Conservation (phyloP, 2,888 invertebrate species). For the Rosalia funebris region DNA sequence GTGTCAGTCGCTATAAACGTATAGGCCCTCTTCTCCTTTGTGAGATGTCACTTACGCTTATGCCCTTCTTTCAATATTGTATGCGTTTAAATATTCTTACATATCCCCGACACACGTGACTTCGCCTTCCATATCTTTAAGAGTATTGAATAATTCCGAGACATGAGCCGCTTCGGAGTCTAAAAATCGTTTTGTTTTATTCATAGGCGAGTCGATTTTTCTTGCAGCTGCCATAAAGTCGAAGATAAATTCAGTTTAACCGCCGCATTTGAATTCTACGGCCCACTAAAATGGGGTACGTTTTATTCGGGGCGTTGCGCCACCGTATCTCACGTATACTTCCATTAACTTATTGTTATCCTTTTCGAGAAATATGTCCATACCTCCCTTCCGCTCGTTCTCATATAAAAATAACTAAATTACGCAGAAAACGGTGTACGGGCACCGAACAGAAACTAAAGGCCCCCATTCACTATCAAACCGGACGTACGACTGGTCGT, state of each 20-base stretch:
- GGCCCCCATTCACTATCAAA: no score
- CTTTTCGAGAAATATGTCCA: slow-evolving; percentile 24
- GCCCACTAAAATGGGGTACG: slow-evolving; percentile 47
- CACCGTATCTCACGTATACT: slow-evolving; percentile 28
- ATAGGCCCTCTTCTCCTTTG: slow-evolving; percentile 40
- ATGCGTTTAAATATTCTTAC: slow-evolving; percentile 58
- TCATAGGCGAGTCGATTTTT: slow-evolving; percentile 60
- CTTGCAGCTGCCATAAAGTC: slow-evolving; percentile 58
- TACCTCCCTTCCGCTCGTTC: slow-evolving; percentile 2
- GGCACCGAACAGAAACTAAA: no score
- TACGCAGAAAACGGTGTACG: no score
- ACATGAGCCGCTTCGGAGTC: slow-evolving; percentile 56
- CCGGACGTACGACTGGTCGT: no score
- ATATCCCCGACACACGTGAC: slow-evolving; percentile 57
- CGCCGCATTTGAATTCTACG: slow-evolving; percentile 55
- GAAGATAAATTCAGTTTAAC: slow-evolving; percentile 56
- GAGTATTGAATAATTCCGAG: slow-evolving; percentile 62
- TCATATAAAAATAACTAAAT: no score
- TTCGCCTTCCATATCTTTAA: slow-evolving; percentile 55
- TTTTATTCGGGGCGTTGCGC: slow-evolving; percentile 33
- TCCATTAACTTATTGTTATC: slow-evolving; percentile 46
- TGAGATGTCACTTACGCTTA: slow-evolving; percentile 47
- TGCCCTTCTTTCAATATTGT: slow-evolving; percentile 54
- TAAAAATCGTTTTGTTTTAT: slow-evolving; percentile 63
- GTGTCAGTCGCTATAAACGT: slow-evolving; percentile 43